Base-by-base conservation (phyloP, 1,140 invertebrate species). In the Musca vetustissima region DNA sequence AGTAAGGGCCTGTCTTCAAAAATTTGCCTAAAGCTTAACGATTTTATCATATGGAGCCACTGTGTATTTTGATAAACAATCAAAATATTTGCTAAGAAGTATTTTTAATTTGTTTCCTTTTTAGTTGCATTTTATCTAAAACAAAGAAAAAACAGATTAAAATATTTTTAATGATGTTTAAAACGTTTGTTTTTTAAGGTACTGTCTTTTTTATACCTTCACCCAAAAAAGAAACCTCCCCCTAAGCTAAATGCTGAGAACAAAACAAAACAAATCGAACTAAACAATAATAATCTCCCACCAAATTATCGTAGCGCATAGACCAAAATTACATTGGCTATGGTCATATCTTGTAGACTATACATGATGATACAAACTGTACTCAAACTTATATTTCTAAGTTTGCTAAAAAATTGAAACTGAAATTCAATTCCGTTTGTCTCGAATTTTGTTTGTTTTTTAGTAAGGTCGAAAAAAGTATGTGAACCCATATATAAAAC, bases 391-490 rank as follows among this genome's bases (percentile, higher is more conserved):
- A 43, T 13, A 43, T 43, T 43, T 43, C 36, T 57, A 57, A 57
- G 53, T 57, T 57, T 57, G 53, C 53, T 57, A 50, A 50, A 57
- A 57, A 57, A 28, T 57, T 57, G 4, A 61, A 36, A 61, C 57
- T 61, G 36, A 61, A 61, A 69, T 65, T 53, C 50, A 55, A 67
- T 70, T 76, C 73, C 73, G 74, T 77, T 78, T 79, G 76, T 76
- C 73, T 80, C 78, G 74, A 80, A 79, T 80, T 80, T 80, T 76
- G 76, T 80, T 80, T 79, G 78, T 80, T 80, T 80, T 79, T 80
- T 78, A 77, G 78, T 79, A 71, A 70, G 75, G 70, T 75, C 78
- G 73, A 80, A 76, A 69, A 77, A 78, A 78, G 77, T 77, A 79
- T 79, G 78, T 75, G 76, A 80, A 79, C 76, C 71, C 76, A 69